Conservation (phyloP, 2,888 invertebrate genomes). For the Dusona sp. region DNA sequence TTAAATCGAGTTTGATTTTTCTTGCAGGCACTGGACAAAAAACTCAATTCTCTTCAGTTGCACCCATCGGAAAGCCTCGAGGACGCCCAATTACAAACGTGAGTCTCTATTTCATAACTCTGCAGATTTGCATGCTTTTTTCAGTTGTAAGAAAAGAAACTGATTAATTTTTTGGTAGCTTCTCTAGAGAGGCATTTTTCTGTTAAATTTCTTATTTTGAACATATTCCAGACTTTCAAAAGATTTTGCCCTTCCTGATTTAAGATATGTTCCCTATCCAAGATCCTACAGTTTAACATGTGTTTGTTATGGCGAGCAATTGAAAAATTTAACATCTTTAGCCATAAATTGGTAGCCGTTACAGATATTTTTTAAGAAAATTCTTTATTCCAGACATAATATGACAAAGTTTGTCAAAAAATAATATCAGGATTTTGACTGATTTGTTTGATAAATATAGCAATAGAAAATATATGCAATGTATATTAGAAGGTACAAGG, state of each 20-base stretch:
- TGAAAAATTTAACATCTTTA: no score
- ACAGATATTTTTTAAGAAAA: no score
- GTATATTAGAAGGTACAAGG: background rate
- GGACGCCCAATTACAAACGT: constrained; percentile 80
- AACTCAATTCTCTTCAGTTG: constrained; percentile 82
- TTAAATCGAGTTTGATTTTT: background rate
- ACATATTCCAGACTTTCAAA: background rate
- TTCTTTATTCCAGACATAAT: no score
- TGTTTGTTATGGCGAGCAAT: no score
- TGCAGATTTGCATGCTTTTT: background rate
- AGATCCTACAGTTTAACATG: no score
- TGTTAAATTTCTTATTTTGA: background rate
- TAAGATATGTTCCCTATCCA: background rate
- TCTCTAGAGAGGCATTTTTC: background rate
- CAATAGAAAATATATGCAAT: no score
- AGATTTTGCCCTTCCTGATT: no score
- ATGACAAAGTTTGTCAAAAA: no score
- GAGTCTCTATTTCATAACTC: constrained; percentile 57
- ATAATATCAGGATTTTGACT: no score
- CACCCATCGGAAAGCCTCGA: constrained; percentile 79
- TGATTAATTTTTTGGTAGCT: background rate
- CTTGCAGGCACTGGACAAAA: constrained; percentile 83
- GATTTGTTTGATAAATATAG: no score
- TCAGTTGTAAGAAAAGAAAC: background rate
- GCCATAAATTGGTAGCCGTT: no score